These are phyloP conservation scores for Serripes groenlandicus DNA, from an alignment of 2,888 invertebrate species.

Conservation along the genomic window DNA sequence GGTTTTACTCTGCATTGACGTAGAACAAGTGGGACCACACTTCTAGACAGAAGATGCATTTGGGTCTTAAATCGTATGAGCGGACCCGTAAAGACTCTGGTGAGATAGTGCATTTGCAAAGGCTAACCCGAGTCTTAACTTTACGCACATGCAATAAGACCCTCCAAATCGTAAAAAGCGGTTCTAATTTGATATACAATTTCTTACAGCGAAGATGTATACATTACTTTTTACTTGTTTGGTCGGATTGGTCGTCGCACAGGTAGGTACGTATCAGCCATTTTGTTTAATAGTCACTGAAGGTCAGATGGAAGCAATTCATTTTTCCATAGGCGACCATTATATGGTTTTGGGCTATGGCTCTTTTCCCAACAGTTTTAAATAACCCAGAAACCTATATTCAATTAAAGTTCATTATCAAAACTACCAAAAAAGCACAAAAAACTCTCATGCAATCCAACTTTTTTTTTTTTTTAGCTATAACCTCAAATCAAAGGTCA, in stretches of 20 bases:
- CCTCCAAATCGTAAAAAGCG: neutral
- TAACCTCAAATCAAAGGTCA: too few relatives aligned
- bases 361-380: too few relatives aligned
- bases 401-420: too few relatives aligned
- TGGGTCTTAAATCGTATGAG: neutral
- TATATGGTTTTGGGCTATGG: neutral
- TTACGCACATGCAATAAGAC: neutral
- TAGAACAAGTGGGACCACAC: neutral
- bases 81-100: neutral
- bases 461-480: too few relatives aligned
- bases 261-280: neutral
- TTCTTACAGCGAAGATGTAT: slow-evolving; percentile 2
- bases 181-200: neutral
- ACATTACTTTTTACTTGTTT: slow-evolving; percentile 2
- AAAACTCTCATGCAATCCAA: too few relatives aligned
- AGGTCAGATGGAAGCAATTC: neutral
- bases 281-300: neutral
- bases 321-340: neutral
- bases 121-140: too few relatives aligned
- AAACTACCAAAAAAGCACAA: too few relatives aligned
- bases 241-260: neutral
- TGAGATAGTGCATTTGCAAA: too few relatives aligned
- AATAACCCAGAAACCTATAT: too few relatives aligned
- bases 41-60: neutral
- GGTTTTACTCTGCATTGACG: too few relatives aligned